Evolutionary conservation across 2,113 vertebrate species (phyloP).

Genomic region (Protomyctophum bolini): DNA sequence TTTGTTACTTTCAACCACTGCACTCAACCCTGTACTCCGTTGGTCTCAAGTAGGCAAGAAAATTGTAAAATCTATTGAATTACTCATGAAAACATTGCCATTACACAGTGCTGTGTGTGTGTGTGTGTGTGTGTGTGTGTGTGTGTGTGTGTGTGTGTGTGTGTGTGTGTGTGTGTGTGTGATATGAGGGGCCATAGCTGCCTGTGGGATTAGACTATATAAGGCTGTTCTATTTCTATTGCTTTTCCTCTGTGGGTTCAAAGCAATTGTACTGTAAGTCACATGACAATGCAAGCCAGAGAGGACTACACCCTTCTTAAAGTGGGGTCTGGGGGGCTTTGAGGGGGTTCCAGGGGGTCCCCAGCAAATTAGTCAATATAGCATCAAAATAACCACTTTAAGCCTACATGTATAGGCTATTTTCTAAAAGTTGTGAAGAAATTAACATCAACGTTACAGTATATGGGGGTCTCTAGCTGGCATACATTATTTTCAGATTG

Average conservation of each 20-base stretch:
- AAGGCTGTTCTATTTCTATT: constrained; percentile 73
- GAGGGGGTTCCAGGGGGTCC: too few species aligned
- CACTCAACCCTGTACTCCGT: background rate
- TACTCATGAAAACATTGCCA: background rate
- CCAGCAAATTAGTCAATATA: too few species aligned
- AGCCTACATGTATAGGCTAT: too few species aligned
- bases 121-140: background rate
- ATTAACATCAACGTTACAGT: too few species aligned
- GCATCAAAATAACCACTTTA: too few species aligned
- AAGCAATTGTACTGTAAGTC: constrained; percentile 47
- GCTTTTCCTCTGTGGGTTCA: constrained; percentile 59
- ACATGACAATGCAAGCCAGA: constrained; percentile 47
- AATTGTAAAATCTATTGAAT: background rate
- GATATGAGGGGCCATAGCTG: constrained; percentile 44
- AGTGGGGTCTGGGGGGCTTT: background rate
- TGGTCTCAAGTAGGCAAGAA: background rate
- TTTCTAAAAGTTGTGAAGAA: too few species aligned
- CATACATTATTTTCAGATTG: too few species aligned
- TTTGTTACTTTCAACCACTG: too few species aligned
- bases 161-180: background rate
- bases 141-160: constrained; percentile 13
- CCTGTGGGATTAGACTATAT: constrained; percentile 56
- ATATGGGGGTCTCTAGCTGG: too few species aligned
- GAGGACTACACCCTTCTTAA: background rate
- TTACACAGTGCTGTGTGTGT: background rate